Evolutionary conservation across 2,888 invertebrate genomes (phyloP), one percentile per base, ranked within the genome.

Genomic region (Anodontia alba): DNA sequence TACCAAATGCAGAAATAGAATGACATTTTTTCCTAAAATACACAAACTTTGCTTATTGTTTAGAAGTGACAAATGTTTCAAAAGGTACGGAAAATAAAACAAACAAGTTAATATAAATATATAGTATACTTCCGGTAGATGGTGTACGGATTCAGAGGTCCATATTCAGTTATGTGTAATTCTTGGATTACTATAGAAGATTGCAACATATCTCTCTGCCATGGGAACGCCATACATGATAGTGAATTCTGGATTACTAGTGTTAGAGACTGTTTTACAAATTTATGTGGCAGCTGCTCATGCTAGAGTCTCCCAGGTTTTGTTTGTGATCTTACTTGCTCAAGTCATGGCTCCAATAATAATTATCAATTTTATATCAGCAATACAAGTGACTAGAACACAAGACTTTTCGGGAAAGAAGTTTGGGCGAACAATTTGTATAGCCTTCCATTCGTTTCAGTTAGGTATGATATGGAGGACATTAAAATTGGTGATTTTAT

Each of bases 401-500:
- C 84, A 87, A 73, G 89, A 88, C 54, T 88, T 88, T 70, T 78
- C 81, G 7, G 88, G 83, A 20, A 77, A 81, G 75, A 81, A 74
- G 54, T 74, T 76, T n/a, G 89, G 86, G 10, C 84, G 80, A 42
- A 42, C 76, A 0, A 54, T 90, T 8, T 92, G 90, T 77, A 83
- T 87, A 15, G 75, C 77, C 0, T 81, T 90, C 12, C 92, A 92
- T 74, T 75, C 87, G 1, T 76, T 87, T 23, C 90, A 90, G 78
- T 76, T 91, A 8, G 91, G 91, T 23, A 66, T 90, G 29, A 51
- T 89, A 0, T 92, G 92, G 92, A 75, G 91, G 31, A 81, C 86
- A 26, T 77, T 88, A 20, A 89, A 90, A 66, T 68, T 92, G 42
- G 54, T 89, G 20, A 77, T 88, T 38, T 70, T 87, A 12, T 89